Evolutionary conservation across 2,888 invertebrate species (phyloP).

Genomic region (Sarcophaga variegata): DNA sequence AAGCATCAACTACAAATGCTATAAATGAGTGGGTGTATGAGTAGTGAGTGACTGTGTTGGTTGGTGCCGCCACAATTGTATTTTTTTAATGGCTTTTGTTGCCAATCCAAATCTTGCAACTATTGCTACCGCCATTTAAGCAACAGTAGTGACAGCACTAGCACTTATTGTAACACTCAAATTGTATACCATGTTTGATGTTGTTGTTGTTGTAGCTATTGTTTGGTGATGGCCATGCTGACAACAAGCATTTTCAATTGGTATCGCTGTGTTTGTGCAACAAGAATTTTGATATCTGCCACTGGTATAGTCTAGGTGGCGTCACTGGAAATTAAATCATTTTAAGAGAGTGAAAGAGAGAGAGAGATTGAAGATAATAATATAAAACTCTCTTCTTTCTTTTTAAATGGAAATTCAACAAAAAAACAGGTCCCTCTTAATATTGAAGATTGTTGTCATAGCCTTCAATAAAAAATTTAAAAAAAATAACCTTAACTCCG

Average conservation of each 20-base stretch:
- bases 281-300: constrained; percentile 41
- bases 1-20: constrained; percentile 16
- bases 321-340: constrained; percentile 47
- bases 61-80: constrained; percentile 12
- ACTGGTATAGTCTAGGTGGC: constrained; percentile 52
- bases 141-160: neutral
- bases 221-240: constrained; percentile 45
- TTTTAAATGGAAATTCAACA: constrained; percentile 2
- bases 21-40: constrained; percentile 39
- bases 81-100: constrained; percentile 39
- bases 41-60: constrained; percentile 24
- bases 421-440: neutral
- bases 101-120: constrained; percentile 14
- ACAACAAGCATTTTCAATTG: constrained; percentile 17
- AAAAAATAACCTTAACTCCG: too few relatives aligned
- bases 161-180: neutral
- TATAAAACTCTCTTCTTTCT: neutral
- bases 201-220: constrained; percentile 33
- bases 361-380: neutral
- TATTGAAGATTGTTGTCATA: neutral
- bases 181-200: too few relatives aligned
- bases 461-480: neutral
- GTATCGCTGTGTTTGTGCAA: neutral
- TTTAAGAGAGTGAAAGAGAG: constrained; percentile 26
- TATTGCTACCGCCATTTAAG: constrained; percentile 37